Evolutionary conservation across 2,888 invertebrate genomes (phyloP).

Genomic region (Chelonus formosanus): DNA sequence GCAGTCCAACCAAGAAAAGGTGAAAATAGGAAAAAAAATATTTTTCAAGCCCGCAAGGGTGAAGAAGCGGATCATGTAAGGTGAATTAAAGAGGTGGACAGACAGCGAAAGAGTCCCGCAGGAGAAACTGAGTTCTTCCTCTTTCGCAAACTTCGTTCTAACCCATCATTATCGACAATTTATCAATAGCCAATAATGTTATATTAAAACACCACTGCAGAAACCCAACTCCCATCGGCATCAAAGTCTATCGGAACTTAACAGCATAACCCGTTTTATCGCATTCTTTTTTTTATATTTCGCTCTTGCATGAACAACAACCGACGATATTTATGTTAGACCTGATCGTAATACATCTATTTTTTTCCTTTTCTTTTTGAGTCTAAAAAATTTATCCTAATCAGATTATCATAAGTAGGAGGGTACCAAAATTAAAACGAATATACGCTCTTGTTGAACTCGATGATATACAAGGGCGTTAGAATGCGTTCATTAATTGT

Average conservation of each 20-base stretch:
- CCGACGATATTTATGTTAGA: too few species aligned
- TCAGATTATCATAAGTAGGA: too few species aligned
- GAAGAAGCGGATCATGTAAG: conserved; percentile 35
- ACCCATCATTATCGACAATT: conserved; percentile 66
- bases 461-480: too few species aligned
- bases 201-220: conserved; percentile 59
- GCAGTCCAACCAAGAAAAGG: conserved; percentile 38
- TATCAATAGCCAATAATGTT: conserved; percentile 66
- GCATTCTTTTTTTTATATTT: conserved; percentile 32
- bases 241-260: conserved; percentile 34
- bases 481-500: too few species aligned
- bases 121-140: conserved; percentile 32
- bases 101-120: conserved; percentile 35
- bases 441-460: too few species aligned
- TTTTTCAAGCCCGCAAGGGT: conserved; percentile 40
- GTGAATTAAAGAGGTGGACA: conserved; percentile 28
- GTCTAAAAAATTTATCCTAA: too few species aligned
- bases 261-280: conserved; percentile 34
- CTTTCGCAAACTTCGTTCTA: conserved; percentile 45
- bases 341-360: conserved; percentile 11
- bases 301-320: conserved; percentile 13
- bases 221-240: conserved; percentile 34
- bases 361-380: background rate
- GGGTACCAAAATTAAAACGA: too few species aligned
- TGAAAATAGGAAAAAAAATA: conserved; percentile 48